Percentiles rank a stretch among this genome's conserved stretches.
These are phyloP conservation scores for Saccopteryx bilineata DNA, from an alignment of 2,113 vertebrate genomes.

Conservation along the genomic window DNA sequence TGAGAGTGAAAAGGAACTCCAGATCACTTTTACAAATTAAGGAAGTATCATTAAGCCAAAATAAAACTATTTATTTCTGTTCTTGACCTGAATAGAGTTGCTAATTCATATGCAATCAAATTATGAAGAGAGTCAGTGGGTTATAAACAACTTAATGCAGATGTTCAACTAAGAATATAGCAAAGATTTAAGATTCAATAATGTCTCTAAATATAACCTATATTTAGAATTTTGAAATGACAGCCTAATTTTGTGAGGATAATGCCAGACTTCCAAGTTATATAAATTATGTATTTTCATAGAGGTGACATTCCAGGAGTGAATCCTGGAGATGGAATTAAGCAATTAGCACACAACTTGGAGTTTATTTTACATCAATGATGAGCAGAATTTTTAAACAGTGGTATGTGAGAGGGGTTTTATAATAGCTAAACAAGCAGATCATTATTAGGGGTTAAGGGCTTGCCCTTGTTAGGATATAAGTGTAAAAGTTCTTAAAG, in stretches of 20 bases:
- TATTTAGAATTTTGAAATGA: conserved; percentile 71
- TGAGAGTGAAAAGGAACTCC: conserved; percentile 50
- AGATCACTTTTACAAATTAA: conserved; percentile 66
- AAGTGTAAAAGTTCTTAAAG: background rate
- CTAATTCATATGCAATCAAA: conserved; percentile 82
- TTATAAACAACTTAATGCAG: conserved; percentile 82
- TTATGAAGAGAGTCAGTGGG: conserved; percentile 75
- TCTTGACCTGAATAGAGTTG: conserved; percentile 80
- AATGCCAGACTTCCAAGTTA: conserved; percentile 43
- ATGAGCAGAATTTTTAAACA: background rate
- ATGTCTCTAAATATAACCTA: conserved; percentile 66
- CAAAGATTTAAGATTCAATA: conserved; percentile 63
- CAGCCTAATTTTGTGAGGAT: conserved; percentile 48
- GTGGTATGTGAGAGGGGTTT: background rate
- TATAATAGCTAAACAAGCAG: background rate
- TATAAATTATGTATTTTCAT: conserved; percentile 20
- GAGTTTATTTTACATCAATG: background rate
- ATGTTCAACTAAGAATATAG: conserved; percentile 80
- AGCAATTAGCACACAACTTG: background rate
- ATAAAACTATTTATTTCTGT: conserved; percentile 80
- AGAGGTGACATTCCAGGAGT: background rate
- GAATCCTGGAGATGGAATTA: background rate
- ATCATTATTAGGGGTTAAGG: background rate
- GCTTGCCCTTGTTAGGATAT: background rate
- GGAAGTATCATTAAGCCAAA: conserved; percentile 76